Evolutionary conservation across 2,888 invertebrate species (phyloP), one percentile per base, ranked within the genome.

Genomic region (Lumbricus terrestris): DNA sequence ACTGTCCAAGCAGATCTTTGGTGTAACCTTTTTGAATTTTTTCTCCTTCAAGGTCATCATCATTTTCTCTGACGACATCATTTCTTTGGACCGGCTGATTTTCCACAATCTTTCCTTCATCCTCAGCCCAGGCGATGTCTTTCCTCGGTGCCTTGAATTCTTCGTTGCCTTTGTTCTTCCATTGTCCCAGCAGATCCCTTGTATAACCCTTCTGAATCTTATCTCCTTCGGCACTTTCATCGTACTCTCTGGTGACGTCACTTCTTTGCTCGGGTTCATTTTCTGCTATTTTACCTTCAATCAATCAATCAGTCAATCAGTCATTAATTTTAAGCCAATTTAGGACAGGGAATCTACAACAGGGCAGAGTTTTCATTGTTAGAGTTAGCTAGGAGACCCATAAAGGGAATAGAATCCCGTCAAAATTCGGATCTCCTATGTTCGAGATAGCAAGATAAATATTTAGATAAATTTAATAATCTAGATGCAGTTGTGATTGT

Each of bases 221-320:
- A 6, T 85, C 85, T 18, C 85, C 85, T 37, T 88, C 85, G 8
- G 23, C 16, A 29, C 34, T 82, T 18, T 3, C 37, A 34, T 90
- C 83, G 29, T 83, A 69, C 91, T 94, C n/a, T n/a, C 88, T 40
- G 23, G 16, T 16, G 38, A 88, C 88, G 47, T n/a, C 83, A 88
- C 13, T 88, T 88, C 88, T 88, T 40, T 42, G 40, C 8, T 35
- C 42, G 1, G 88, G 88, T 23, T 88, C 42, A 37, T 88, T 88
- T 47, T 88, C 88, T 11, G 18, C 42, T 5, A 88, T 37, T 42
- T 47, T 88, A 16, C 42, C 42, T n/a, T 38, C 88, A 88, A n/a
- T n/a, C n/a, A n/a, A n/a, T n/a, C n/a, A n/a, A n/a, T n/a, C n/a
- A n/a, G n/a, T n/a, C n/a, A n/a, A n/a, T n/a, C n/a, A n/a, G n/a